These are phyloP conservation scores for Tinamus guttatus DNA, from an alignment of 2,113 vertebrate genomes.

Conservation along the genomic window DNA sequence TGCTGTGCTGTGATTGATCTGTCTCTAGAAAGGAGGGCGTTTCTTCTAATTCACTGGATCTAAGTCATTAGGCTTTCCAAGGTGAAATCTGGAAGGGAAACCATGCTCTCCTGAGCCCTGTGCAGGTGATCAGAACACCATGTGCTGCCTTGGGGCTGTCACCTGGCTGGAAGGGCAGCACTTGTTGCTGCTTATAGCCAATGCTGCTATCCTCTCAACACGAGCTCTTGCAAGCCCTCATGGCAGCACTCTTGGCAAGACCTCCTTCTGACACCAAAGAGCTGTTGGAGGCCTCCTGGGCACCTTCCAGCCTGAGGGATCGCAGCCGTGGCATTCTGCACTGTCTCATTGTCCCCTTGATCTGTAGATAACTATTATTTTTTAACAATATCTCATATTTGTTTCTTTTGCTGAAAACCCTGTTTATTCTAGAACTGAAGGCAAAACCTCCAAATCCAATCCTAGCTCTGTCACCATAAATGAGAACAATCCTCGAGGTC, in stretches of 20 bases:
- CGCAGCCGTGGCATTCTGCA: neutral
- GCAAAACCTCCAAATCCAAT: neutral
- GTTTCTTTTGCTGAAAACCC: neutral
- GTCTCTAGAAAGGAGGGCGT: neutral
- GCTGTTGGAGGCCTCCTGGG: neutral
- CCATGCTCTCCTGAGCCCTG: neutral
- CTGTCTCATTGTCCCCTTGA: neutral
- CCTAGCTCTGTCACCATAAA: neutral
- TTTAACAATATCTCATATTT: neutral
- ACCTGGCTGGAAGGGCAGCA: neutral
- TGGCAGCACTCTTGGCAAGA: neutral
- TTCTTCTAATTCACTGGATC: neutral
- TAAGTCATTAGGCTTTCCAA: neutral
- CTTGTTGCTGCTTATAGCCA: fast-evolving
- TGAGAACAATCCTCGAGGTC: neutral
- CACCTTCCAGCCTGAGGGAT: neutral
- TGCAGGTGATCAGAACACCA: fast-evolving
- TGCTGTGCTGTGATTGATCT: neutral
- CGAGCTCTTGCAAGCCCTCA: neutral
- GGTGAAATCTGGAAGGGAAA: neutral
- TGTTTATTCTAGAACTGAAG: neutral
- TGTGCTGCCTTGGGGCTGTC: neutral
- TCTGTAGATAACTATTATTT: neutral
- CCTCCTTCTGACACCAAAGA: neutral
- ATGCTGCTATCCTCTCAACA: neutral